Evolutionary conservation across 2,797 vertebrate genomes (phyloP), one percentile per base, ranked within the genome.

Genomic region (Argya squamiceps): DNA sequence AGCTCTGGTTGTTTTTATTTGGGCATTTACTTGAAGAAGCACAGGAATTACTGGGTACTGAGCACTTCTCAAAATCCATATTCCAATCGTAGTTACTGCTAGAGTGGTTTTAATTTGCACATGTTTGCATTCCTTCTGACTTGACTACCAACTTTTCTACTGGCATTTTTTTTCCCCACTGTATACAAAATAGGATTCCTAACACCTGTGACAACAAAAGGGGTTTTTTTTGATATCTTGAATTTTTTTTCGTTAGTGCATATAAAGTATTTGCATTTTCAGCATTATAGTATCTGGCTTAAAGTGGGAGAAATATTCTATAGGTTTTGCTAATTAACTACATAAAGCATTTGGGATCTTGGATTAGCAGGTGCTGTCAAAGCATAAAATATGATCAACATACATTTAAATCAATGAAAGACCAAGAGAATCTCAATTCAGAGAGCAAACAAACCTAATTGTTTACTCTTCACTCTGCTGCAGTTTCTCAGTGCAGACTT

Each of bases 401-500:
- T 79, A 64, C 56, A 22, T 92, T 81, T 77, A 87, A 82, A 86
- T 74, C 60, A 82, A 46, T 68, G 70, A 90, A 87, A 82, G 34
- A 67, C 30, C 20, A 37, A 67, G 36, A 71, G 29, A 84, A 71
- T 80, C 67, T 75, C 63, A 79, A 89, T 84, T 77, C 90, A 86
- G 60, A 87, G 32, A 92, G 70, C 73, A 89, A 96, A 89, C 37
- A 84, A 87, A 43, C 49, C 60, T 90, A 89, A 89, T 91, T 95
- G 53, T 90, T 96, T 96, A 60, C 59, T 90, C 67, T 89, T 41
- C 47, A 79, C 37, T 95, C 83, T 63, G 55, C 70, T 77, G 49
- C 83, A 95, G 64, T 52, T 85, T 83, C 34, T 70, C 87, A 92
- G 55, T 52, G 29, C 81, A 95, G 80, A 77, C 77, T 95, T 63